Percentiles rank a stretch among this genome's conserved stretches.
Evolutionary conservation across 2,888 invertebrate genomes (phyloP).

Genomic region (Hypselothyrea guttata): DNA sequence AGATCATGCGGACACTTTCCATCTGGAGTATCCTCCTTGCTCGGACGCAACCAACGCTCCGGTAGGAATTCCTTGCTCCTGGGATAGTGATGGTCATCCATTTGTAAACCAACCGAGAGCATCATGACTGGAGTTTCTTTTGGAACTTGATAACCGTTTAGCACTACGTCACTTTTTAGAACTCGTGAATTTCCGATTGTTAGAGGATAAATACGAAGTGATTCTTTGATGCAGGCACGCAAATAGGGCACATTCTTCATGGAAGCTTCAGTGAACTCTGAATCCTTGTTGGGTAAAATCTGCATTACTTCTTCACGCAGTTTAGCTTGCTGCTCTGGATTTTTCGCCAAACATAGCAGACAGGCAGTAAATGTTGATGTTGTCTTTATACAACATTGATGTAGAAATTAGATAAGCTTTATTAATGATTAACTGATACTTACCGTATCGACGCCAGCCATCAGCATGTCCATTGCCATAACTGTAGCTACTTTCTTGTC

Average conservation of each 20-base stretch:
- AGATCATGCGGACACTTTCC: constrained; percentile 88
- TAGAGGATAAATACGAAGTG: constrained; percentile 85
- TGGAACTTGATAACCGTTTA: constrained; percentile 86
- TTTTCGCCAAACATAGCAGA: constrained; percentile 83
- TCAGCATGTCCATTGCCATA: constrained; percentile 88
- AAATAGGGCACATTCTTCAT: constrained; percentile 85
- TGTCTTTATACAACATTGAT: constrained; percentile 67
- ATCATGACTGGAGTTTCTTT: constrained; percentile 87
- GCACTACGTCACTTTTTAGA: constrained; percentile 84
- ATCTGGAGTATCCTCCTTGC: constrained; percentile 69
- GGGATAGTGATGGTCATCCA: constrained; percentile 85
- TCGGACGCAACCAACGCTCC: constrained; percentile 86
- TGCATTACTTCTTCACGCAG: constrained; percentile 85
- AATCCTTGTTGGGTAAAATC: constrained; percentile 81
- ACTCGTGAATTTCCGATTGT: constrained; percentile 84
- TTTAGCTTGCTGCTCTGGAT: constrained; percentile 86
- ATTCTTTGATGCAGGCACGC: constrained; percentile 89
- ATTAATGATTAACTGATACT: constrained; percentile 30
- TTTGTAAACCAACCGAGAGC: constrained; percentile 84
- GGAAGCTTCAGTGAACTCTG: constrained; percentile 82
- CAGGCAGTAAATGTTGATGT: constrained; percentile 51
- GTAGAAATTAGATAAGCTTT: not conserved
- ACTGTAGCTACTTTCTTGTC: constrained; percentile 85
- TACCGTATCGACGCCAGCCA: constrained; percentile 89
- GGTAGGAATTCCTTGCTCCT: constrained; percentile 86